These are phyloP conservation scores for Hipparchia sbordonii DNA, from an alignment of 2,888 invertebrate genomes.

Conservation along the genomic window DNA sequence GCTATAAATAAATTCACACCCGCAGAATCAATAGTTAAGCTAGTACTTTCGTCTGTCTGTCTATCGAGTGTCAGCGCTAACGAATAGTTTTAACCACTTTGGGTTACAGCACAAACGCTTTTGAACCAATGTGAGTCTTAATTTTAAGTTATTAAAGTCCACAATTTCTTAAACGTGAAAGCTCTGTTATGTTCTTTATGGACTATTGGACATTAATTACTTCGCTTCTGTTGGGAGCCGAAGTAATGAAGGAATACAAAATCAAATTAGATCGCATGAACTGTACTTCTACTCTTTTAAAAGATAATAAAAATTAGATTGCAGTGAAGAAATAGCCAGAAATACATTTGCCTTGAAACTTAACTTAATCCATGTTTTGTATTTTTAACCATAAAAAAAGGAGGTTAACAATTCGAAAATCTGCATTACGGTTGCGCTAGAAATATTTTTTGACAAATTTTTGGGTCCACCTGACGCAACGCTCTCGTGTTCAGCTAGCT, in stretches of 20 bases:
- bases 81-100: constrained; percentile 27
- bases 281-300: constrained; percentile 4
- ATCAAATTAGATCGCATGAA: constrained; percentile 31
- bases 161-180: background rate
- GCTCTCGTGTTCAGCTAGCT: too few species aligned
- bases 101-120: background rate
- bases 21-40: constrained; percentile 30
- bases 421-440: too few species aligned
- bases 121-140: background rate
- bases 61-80: constrained; percentile 35
- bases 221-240: constrained; percentile 21
- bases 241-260: constrained; percentile 28
- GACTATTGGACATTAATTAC: constrained; percentile 16
- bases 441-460: too few species aligned
- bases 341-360: too few species aligned
- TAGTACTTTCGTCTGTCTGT: constrained; percentile 35
- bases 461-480: too few species aligned
- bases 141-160: background rate
- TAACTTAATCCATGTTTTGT: too few species aligned
- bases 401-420: too few species aligned
- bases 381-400: too few species aligned
- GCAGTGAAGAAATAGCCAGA: background rate
- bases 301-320: background rate
- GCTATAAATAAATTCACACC: constrained; percentile 23
- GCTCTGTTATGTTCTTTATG: background rate